Evolutionary conservation across 2,797 vertebrate genomes (phyloP).

Genomic region (Tamandua tetradactyla): DNA sequence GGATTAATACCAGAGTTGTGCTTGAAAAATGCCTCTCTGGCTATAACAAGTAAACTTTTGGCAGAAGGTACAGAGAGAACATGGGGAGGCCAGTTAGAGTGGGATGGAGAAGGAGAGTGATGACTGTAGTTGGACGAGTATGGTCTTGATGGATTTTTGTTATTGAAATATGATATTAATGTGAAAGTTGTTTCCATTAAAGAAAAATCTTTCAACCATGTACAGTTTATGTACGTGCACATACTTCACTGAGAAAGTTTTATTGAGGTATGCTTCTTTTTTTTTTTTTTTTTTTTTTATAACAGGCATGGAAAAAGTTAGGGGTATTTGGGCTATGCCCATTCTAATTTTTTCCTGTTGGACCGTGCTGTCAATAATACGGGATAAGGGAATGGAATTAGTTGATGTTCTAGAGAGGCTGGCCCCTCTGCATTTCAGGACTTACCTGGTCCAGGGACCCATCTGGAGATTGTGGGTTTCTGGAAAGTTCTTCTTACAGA

Average conservation of each 20-base stretch:
- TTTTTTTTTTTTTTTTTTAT: not conserved
- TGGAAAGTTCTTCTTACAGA: too few relatives aligned
- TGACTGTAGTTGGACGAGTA: not conserved
- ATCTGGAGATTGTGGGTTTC: too few relatives aligned
- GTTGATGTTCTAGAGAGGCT: too few relatives aligned
- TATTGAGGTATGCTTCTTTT: conserved; percentile 20
- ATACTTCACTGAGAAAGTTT: conserved; percentile 34
- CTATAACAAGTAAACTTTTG: too few relatives aligned
- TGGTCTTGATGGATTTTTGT: not conserved
- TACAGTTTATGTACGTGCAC: conserved; percentile 43
- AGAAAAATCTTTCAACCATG: conserved; percentile 29
- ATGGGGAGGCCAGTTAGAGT: not conserved
- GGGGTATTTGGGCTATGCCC: too few relatives aligned
- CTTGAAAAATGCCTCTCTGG: not conserved
- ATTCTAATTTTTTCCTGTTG: too few relatives aligned
- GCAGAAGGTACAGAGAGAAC: not conserved
- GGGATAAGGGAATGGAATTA: too few relatives aligned
- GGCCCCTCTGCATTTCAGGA: too few relatives aligned
- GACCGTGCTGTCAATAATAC: too few relatives aligned
- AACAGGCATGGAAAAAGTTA: conserved; percentile 22
- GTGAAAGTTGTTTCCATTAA: conserved; percentile 24
- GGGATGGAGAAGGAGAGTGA: not conserved
- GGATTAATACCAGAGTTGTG: not conserved
- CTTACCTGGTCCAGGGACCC: too few relatives aligned
- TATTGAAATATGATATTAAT: conserved; percentile 16